Conservation (phyloP, 2,888 invertebrate genomes). For the Orchesellides sinensis region DNA sequence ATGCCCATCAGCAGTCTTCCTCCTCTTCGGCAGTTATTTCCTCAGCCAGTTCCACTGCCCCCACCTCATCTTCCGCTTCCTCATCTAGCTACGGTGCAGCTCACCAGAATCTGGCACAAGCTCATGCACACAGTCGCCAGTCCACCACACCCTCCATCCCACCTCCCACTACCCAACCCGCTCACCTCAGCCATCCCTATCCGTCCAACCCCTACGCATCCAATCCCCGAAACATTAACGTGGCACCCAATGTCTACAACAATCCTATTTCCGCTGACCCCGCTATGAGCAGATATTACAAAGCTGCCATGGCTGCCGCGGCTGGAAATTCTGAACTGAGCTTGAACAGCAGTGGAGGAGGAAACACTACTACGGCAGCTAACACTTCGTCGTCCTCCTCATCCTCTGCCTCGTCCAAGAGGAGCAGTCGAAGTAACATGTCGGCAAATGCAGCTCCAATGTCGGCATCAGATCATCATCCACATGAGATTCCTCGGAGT, state of each 20-base stretch:
- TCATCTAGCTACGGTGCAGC: slow-evolving; percentile 29
- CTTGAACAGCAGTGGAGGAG: slow-evolving; percentile 35
- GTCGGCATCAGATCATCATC: not conserved
- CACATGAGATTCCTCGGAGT: slow-evolving; percentile 49
- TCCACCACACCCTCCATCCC: slow-evolving; percentile 12
- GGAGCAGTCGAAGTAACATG: slow-evolving; percentile 63
- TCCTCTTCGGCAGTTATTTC: not conserved
- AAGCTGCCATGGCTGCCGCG: slow-evolving; percentile 44
- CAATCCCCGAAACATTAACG: slow-evolving; percentile 72
- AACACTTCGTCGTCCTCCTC: slow-evolving; percentile 30
- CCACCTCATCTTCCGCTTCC: slow-evolving; percentile 35
- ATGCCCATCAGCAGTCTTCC: slow-evolving; percentile 63
- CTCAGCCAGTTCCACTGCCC: not conserved
- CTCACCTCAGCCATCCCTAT: slow-evolving; percentile 63
- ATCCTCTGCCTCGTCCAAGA: slow-evolving; percentile 37
- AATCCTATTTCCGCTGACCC: slow-evolving; percentile 67
- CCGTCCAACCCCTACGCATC: slow-evolving; percentile 73
- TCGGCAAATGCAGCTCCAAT: slow-evolving; percentile 58
- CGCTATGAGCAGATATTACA: slow-evolving; percentile 67
- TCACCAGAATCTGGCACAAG: slow-evolving; percentile 60
- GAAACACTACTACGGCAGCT: not conserved
- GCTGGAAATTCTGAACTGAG: slow-evolving; percentile 55
- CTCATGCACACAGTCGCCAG: slow-evolving; percentile 61
- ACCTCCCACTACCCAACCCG: slow-evolving; percentile 40
- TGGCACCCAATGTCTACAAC: slow-evolving; percentile 72